Evolutionary conservation across 1,140 invertebrate species (phyloP).

Genomic region (Coelopa frigida): DNA sequence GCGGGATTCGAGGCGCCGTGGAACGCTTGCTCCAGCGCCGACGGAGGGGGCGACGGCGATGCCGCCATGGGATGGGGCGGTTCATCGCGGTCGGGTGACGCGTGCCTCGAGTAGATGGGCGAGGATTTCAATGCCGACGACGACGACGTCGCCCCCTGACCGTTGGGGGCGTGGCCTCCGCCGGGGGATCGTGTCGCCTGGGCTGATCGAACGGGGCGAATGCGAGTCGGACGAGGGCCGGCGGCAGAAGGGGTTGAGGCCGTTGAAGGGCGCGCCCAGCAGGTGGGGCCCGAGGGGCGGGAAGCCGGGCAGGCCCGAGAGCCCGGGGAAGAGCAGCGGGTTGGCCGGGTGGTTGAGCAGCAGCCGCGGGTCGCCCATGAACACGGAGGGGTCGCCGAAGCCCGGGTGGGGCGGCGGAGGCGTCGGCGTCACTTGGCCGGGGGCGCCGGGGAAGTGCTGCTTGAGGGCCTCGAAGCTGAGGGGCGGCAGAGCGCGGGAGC

Average conservation of each 20-base stretch:
- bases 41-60: background rate
- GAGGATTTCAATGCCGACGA: background rate
- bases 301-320: constrained; percentile 46
- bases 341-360: constrained; percentile 45
- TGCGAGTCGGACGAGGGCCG: constrained; percentile 42
- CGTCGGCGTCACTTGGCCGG: constrained; percentile 27
- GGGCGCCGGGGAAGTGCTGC: constrained; percentile 34
- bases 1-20: background rate
- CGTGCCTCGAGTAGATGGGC: constrained; percentile 12
- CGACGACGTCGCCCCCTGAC: background rate
- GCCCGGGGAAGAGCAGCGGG: constrained; percentile 47
- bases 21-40: background rate
- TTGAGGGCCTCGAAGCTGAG: constrained; percentile 52
- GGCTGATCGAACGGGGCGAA: constrained; percentile 38
- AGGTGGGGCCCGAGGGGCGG: constrained; percentile 34
- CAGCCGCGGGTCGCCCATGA: constrained; percentile 44
- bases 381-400: constrained; percentile 31
- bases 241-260: constrained; percentile 31
- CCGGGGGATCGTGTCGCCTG: constrained; percentile 27
- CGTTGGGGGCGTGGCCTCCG: constrained; percentile 14
- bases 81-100: constrained; percentile 19
- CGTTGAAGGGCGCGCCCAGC: constrained; percentile 26
- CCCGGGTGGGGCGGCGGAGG: constrained; percentile 3
- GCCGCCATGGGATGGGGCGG: constrained; percentile 1
- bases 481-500: constrained; percentile 50